These are phyloP conservation scores for Dromaius novaehollandiae DNA, from an alignment of 2,113 vertebrate species.

Conservation along the genomic window DNA sequence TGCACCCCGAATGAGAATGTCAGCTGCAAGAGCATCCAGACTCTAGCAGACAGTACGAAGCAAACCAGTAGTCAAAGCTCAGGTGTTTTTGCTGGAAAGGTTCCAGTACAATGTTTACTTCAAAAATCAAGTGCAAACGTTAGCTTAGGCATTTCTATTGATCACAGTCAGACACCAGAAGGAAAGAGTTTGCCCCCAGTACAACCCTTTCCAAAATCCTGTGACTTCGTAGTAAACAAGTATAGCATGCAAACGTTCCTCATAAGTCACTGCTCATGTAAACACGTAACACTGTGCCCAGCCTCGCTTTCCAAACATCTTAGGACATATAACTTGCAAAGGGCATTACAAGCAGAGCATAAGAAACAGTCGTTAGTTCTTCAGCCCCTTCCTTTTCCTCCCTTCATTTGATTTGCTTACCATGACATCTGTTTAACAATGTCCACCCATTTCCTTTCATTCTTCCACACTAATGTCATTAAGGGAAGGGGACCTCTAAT, in stretches of 20 bases:
- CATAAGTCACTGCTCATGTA: background rate
- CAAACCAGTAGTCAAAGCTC: background rate
- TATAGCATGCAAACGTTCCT: accelerated
- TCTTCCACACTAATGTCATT: background rate
- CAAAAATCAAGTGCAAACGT: background rate
- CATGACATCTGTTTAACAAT: background rate
- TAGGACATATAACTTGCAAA: background rate
- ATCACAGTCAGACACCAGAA: background rate
- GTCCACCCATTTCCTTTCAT: background rate
- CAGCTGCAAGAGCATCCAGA: background rate
- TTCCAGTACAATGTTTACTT: accelerated
- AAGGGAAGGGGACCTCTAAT: background rate
- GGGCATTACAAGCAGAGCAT: background rate
- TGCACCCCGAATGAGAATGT: background rate
- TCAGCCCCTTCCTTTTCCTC: background rate
- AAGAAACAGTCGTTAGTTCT: background rate
- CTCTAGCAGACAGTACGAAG: too few relatives aligned
- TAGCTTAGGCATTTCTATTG: background rate
- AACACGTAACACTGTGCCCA: background rate
- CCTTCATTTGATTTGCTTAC: background rate
- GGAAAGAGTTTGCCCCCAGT: background rate
- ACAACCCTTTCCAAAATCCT: background rate
- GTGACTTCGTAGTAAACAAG: background rate
- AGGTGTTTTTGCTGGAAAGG: background rate
- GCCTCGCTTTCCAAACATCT: background rate